Percentiles rank a stretch among this genome's conserved stretches.
Conservation (phyloP, 2,113 vertebrate genomes). For the Cricetomys ansorgei region DNA sequence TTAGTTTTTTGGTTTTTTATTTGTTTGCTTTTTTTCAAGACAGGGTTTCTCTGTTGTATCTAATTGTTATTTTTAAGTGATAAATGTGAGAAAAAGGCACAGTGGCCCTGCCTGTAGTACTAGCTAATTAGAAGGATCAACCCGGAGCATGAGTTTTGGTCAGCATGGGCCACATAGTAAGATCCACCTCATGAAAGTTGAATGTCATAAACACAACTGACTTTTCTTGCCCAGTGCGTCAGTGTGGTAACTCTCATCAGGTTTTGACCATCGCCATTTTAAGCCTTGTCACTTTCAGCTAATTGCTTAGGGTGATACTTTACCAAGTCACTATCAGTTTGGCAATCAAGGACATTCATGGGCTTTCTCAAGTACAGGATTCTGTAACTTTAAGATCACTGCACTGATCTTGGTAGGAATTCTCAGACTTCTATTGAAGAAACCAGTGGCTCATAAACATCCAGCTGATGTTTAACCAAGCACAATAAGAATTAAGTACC, state of each 20-base stretch:
- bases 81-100: not conserved
- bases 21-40: too few relatives aligned
- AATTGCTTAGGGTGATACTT: too few relatives aligned
- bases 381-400: not conserved
- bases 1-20: too few relatives aligned
- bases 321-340: not conserved
- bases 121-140: not conserved
- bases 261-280: too few relatives aligned
- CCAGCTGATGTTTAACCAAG: slow-evolving; percentile 34
- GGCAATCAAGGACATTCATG: not conserved
- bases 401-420: not conserved
- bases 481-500: not conserved
- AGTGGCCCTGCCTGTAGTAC: not conserved
- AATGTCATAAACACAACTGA: not conserved
- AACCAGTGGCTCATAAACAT: not conserved
- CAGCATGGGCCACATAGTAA: not conserved
- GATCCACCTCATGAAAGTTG: not conserved
- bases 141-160: not conserved
- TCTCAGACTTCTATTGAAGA: not conserved
- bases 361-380: not conserved
- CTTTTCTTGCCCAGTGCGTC: not conserved
- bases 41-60: too few relatives aligned
- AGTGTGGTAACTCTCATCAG: not conserved
- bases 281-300: not conserved
- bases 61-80: not conserved